phyloP scores from a whole-genome alignment of 2,888 invertebrate genomes.

The Agrotis ipsilon region DNA sequence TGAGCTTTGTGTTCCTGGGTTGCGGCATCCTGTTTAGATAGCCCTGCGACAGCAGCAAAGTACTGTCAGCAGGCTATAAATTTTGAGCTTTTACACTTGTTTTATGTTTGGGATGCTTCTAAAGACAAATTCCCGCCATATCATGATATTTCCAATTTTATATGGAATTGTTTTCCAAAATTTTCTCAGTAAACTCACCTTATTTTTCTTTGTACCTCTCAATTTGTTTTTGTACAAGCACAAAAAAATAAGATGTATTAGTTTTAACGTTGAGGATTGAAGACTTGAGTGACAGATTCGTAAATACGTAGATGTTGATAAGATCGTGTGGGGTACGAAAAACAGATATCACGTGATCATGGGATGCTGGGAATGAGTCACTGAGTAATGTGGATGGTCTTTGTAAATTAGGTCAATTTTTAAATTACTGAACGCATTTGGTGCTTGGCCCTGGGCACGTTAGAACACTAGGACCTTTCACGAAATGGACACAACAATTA shows the following conservation, averaged over 20 bases:
- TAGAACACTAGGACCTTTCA: no score
- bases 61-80: no score
- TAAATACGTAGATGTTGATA: conserved; percentile 45
- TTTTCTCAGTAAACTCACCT: conserved; percentile 4
- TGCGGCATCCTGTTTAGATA: no score
- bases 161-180: not conserved
- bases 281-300: conserved; percentile 45
- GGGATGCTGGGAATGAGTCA: conserved; percentile 45
- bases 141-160: not conserved
- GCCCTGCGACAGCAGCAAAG: no score
- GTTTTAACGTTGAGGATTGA: conserved; percentile 15
- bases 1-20: no score
- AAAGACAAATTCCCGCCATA: not conserved
- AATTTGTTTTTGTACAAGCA: conserved; percentile 13
- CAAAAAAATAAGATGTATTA: conserved; percentile 6
- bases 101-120: not conserved
- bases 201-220: conserved; percentile 18
- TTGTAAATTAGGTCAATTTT: conserved; percentile 7
- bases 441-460: no score
- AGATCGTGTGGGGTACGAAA: conserved; percentile 46
- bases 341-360: conserved; percentile 43
- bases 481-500: no score
- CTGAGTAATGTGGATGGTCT: conserved; percentile 5
- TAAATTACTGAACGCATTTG: not conserved
- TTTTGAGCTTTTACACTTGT: no score